Evolutionary conservation across 2,113 vertebrate species (phyloP).

Genomic region (Neomonachus schauinslandi): DNA sequence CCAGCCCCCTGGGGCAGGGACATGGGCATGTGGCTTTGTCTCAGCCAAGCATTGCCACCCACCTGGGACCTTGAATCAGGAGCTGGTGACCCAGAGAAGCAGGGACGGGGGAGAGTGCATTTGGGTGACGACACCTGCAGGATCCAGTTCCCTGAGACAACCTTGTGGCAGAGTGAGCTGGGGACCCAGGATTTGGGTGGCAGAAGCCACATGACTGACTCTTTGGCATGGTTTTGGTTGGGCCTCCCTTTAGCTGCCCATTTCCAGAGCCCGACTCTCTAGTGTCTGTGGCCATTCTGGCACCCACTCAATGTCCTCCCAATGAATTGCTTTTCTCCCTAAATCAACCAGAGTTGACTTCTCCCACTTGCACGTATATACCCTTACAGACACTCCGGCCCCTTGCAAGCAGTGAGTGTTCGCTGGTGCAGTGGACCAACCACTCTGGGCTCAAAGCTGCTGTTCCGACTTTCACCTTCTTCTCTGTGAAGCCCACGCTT

Average conservation of each 20-base stretch:
- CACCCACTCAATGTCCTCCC: neutral
- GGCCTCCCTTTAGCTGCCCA: neutral
- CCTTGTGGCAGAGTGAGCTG: neutral
- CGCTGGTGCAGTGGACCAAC: neutral
- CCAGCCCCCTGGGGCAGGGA: neutral
- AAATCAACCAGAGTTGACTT: neutral
- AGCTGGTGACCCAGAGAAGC: neutral
- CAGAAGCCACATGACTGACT: neutral
- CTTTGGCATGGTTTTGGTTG: neutral
- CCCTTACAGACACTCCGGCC: neutral
- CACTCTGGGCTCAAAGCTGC: neutral
- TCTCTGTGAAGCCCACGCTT: neutral
- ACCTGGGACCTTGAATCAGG: neutral
- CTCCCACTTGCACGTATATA: neutral
- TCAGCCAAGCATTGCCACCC: neutral
- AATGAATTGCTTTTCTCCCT: neutral
- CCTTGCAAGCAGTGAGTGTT: neutral
- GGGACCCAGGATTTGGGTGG: rapidly evolving
- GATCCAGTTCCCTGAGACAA: neutral
- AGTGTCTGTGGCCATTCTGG: neutral
- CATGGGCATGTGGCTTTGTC: neutral
- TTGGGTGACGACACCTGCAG: neutral
- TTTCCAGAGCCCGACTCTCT: neutral
- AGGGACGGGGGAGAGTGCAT: neutral
- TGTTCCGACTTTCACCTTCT: neutral